A percentile compares a stretch with the other conserved stretches of the same genome.
These are phyloP conservation scores for Horisme vitalbata DNA, from an alignment of 2,888 invertebrate genomes.

Conservation along the genomic window DNA sequence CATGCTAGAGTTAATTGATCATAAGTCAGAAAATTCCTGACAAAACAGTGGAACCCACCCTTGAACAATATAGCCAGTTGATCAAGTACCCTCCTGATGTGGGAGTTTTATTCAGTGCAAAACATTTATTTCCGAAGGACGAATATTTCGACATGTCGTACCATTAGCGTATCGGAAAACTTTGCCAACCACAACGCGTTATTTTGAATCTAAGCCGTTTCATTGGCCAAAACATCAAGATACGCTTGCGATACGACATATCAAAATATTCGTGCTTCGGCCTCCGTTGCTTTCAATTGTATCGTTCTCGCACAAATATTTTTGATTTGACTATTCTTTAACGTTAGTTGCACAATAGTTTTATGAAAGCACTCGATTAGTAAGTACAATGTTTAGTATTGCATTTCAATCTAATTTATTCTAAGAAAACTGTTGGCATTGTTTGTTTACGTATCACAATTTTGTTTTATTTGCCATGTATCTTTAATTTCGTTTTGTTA, in stretches of 20 bases:
- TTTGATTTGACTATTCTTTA: constrained; percentile 9
- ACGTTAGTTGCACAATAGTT: constrained; percentile 29
- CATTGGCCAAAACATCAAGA: too few species aligned
- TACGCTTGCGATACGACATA: too few species aligned
- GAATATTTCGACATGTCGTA: too few species aligned
- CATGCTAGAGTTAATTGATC: too few species aligned
- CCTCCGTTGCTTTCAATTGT: constrained; percentile 22
- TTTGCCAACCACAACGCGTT: too few species aligned
- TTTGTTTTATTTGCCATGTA: constrained; percentile 58
- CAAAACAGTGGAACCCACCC: too few species aligned
- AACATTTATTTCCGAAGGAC: constrained; percentile 7
- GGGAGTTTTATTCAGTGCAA: constrained; percentile 21
- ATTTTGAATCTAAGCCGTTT: too few species aligned
- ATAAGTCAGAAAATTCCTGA: too few species aligned
- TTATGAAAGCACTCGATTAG: constrained; percentile 27
- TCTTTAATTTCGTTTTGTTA: constrained; percentile 60
- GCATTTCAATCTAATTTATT: constrained; percentile 36
- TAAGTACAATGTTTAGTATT: constrained; percentile 35
- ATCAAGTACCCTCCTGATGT: background rate
- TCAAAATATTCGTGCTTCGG: too few species aligned
- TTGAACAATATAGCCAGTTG: constrained; percentile 11
- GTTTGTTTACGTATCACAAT: constrained; percentile 44
- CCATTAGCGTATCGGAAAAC: too few species aligned
- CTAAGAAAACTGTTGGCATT: constrained; percentile 31
- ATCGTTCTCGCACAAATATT: constrained; percentile 29